Base-by-base conservation (phyloP, 2,113 vertebrate genomes). In the Sarotherodon lohbergeri region DNA sequence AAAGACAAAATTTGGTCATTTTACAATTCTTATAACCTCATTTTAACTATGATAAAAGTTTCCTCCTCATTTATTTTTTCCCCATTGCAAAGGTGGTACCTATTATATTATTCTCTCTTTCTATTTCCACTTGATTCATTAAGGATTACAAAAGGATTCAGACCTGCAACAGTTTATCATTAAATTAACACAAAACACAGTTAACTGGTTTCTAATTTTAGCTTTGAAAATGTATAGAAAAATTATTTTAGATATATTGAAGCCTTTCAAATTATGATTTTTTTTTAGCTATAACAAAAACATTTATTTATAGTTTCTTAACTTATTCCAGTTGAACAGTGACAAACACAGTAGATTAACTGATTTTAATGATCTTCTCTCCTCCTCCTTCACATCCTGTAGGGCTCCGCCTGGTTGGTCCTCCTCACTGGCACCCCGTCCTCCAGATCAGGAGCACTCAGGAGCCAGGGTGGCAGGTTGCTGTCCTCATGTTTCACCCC, bases 391-490 rank as follows among this genome's bases (percentile, higher is more conserved):
- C 81, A 83, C 6, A 16, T 12, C n/a, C 4, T 78, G 22, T 2
- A 12, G 2, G 80, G n/a, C 2, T 43, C 7, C 0, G 3, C 3
- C 16, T 55, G 41, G 29, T 39, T 46, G 48, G 2, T 46, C 82
- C 19, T 85, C 82, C 27, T 86, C 63, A 83, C 2, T 1, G 56
- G 55, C 32, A 79, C 3, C 19, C 6, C 34, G 0, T 89, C 66
- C 17, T 16, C 6, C 17, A 61, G 7, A 29, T 94, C 91, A 0
- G 91, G 94, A 14, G 84, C 86, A 3, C 90, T 95, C 57, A 95
- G 88, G 16, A 92, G 87, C 94, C 95, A 95, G 50, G 41, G 1
- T 29, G 91, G 73, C 10, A 27, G 2, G 5, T 4, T n/a, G 6
- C 7, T 50, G 10, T 83, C 14, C 36, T 85, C 76, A 17, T 63